phyloP scores from a whole-genome alignment of 2,888 invertebrate species.

The Spodoptera littoralis region DNA sequence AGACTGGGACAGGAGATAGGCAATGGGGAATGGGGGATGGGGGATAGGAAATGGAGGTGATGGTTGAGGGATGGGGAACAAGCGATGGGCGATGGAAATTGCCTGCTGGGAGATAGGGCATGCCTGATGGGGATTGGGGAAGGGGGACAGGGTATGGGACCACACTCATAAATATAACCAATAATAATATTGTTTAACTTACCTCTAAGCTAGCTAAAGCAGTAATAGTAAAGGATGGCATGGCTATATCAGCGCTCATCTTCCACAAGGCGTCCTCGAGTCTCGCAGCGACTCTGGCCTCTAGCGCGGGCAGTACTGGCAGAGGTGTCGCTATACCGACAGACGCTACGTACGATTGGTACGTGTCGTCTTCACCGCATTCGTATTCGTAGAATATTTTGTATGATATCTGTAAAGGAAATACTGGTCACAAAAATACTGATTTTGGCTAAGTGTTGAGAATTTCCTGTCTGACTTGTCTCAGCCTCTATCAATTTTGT shows the following conservation, averaged over 20 bases:
- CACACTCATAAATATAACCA: not conserved
- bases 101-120: too few species aligned
- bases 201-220: slow-evolving; percentile 74
- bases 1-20: too few species aligned
- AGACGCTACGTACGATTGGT: slow-evolving; percentile 76
- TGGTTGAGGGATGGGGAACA: too few species aligned
- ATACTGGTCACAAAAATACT: too few species aligned
- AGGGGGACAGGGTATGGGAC: too few species aligned
- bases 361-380: slow-evolving; percentile 81
- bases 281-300: slow-evolving; percentile 74
- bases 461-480: too few species aligned
- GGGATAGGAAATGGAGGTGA: too few species aligned
- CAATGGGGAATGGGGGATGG: too few species aligned
- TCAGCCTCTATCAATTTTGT: too few species aligned
- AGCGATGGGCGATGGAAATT: too few species aligned
- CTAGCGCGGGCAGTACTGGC: slow-evolving; percentile 76
- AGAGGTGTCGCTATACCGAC: slow-evolving; percentile 80
- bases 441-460: too few species aligned
- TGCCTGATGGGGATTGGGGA: too few species aligned
- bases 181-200: not conserved
- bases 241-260: slow-evolving; percentile 79
- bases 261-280: slow-evolving; percentile 83
- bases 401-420: slow-evolving; percentile 77
- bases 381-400: slow-evolving; percentile 80
- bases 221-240: slow-evolving; percentile 82